Evolutionary conservation across 2,113 vertebrate genomes (phyloP).

Genomic region (Grallaria varia): DNA sequence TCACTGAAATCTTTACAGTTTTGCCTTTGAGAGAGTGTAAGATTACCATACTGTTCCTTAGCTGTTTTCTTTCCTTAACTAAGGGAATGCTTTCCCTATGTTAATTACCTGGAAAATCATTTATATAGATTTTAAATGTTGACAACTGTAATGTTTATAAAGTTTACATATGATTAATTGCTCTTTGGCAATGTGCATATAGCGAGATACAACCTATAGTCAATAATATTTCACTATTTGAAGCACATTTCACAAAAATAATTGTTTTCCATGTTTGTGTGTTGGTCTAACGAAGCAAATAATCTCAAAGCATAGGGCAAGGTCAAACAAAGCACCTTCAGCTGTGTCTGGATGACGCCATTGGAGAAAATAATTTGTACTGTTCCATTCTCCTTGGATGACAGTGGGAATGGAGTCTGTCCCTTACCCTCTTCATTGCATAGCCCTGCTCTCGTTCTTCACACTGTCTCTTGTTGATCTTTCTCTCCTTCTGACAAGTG

Average conservation of each 20-base stretch:
- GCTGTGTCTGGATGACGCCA: background rate
- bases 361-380: background rate
- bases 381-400: background rate
- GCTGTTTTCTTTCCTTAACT: background rate
- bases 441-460: background rate
- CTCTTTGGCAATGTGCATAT: background rate
- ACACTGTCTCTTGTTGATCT: background rate
- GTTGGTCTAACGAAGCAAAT: background rate
- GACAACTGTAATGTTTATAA: background rate
- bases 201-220: background rate
- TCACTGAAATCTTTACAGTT: conserved; percentile 26
- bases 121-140: conserved; percentile 8
- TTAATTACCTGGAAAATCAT: background rate
- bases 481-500: background rate
- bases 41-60: background rate
- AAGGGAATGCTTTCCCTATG: background rate
- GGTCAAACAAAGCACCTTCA: background rate
- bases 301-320: background rate
- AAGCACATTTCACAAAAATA: background rate
- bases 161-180: background rate
- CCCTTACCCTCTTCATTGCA: background rate
- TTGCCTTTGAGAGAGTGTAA: conserved; percentile 15
- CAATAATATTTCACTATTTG: background rate
- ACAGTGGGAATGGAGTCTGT: background rate
- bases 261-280: background rate